Conservation (phyloP, 2,113 vertebrate genomes). For the Seriola dumerili region DNA sequence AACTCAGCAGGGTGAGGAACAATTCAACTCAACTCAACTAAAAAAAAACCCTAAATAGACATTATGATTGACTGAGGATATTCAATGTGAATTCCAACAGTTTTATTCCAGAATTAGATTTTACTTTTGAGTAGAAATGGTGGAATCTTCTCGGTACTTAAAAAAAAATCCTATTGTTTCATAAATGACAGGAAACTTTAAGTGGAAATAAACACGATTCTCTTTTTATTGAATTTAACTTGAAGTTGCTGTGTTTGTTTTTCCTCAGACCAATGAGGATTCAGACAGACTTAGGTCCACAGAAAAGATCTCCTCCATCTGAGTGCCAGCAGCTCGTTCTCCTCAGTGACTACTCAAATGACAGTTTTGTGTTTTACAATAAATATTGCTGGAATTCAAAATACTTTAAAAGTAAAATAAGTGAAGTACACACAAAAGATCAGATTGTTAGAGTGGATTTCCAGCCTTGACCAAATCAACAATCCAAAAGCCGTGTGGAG, state of each 20-base stretch:
- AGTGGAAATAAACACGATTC: neutral
- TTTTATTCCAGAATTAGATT: slow-evolving; percentile 18
- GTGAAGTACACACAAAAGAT: neutral
- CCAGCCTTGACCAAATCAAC: neutral
- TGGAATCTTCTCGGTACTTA: neutral
- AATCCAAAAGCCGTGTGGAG: neutral
- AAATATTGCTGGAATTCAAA: neutral
- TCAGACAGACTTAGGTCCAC: too few relatives aligned
- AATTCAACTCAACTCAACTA: slow-evolving; percentile 9
- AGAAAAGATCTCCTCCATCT: too few relatives aligned
- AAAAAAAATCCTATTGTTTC: neutral
- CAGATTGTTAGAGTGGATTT: neutral
- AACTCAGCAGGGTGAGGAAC: slow-evolving; percentile 15
- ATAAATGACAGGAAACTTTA: neutral
- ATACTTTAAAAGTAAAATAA: neutral
- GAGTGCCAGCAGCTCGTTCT: too few relatives aligned
- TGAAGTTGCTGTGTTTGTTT: too few relatives aligned
- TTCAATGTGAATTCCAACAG: neutral
- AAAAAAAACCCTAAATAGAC: neutral
- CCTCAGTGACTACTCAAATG: too few relatives aligned
- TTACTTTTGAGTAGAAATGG: neutral
- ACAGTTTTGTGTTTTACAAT: neutral
- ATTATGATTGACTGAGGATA: neutral
- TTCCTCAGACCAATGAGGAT: too few relatives aligned
- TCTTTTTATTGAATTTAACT: neutral